Base-by-base conservation (phyloP, 1,140 invertebrate genomes). In the Homalodisca vitripennis region DNA sequence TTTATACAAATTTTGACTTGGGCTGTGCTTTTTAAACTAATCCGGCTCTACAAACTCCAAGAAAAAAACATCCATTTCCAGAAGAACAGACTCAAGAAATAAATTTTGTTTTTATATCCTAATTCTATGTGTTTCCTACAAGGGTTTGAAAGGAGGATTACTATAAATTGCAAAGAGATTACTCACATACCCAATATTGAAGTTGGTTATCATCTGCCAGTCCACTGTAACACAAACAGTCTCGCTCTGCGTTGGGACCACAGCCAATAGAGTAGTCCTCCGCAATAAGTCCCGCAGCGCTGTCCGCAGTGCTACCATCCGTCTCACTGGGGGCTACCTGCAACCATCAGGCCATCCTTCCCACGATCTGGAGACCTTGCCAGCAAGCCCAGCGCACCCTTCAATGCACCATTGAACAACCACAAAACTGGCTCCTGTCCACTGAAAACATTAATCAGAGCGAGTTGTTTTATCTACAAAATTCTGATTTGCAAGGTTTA, bases 271-370 rank as follows among this genome's bases (percentile, higher is more conserved):
- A 84, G 73, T 89, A 88, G 74, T 92, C 86, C 66, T 87, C 87
- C 92, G n/a, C n/a, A n/a, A n/a, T n/a, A 93, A 93, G 76, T 91
- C 88, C 73, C 87, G 84, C 34, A 95, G 79, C 26, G 88, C 84
- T 47, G 89, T 87, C 72, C 92, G 87, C 14, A 95, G 81, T 24
- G 87, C 85, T 64, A 84, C 81, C 90, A 95, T 92, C n/a, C 74
- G 89, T 89, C 71, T 92, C 89, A 0, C 89, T 84, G 74, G 89
- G 85, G 68, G 95, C 89, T n/a, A n/a, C n/a, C 79, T 94, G 91
- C 14, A n/a, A 94, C 90, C 92, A 94, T 94, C 0, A 95, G 80
- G 0, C 94, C 94, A 80, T 96, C 94, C 79, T 96, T 93, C 1
- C 95, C 89, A 71, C 95, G 93, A 74, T 88, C 92, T 0, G 91